Percentiles rank a stretch among this genome's conserved stretches.
Evolutionary conservation across 1,140 invertebrate species (phyloP).

Genomic region (Pteromalus puparum): DNA sequence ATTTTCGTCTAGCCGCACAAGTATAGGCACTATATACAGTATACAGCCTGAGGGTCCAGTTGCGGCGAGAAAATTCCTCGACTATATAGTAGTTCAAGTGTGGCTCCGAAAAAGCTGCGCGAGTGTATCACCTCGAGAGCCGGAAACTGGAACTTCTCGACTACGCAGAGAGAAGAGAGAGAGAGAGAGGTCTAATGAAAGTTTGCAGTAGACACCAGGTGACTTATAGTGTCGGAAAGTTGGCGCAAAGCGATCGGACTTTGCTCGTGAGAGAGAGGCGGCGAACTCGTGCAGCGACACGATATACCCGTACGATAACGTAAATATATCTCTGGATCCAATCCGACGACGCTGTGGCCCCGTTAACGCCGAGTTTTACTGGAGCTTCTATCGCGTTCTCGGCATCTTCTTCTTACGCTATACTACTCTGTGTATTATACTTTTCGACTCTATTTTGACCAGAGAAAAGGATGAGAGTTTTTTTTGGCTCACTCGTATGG

Average conservation of each 20-base stretch:
- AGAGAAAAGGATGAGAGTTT: not conserved
- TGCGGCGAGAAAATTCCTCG: not conserved
- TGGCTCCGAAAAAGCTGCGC: not conserved
- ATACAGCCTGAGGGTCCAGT: not conserved
- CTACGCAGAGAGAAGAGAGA: not conserved
- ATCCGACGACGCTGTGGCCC: conserved; percentile 23
- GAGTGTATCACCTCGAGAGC: conserved; percentile 14
- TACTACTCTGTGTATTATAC: too few species aligned
- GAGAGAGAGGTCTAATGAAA: conserved; percentile 40
- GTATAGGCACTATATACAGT: too few species aligned
- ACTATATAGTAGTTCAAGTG: not conserved
- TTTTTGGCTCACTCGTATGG: too few species aligned
- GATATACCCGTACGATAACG: conserved; percentile 43
- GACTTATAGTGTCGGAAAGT: conserved; percentile 46
- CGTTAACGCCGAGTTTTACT: conserved; percentile 49
- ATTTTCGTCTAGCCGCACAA: too few species aligned
- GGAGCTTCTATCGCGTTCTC: conserved; percentile 18
- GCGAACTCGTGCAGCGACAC: conserved; percentile 6
- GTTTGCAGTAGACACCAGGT: conserved; percentile 48
- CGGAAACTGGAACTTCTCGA: conserved; percentile 37
- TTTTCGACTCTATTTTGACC: not conserved
- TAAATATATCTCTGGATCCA: conserved; percentile 48
- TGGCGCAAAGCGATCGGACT: conserved; percentile 50
- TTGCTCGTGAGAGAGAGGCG: not conserved
- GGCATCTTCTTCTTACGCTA: conserved; percentile 50